Base-by-base conservation (phyloP, 2,797 vertebrate genomes). In the Hippocampus kuda region DNA sequence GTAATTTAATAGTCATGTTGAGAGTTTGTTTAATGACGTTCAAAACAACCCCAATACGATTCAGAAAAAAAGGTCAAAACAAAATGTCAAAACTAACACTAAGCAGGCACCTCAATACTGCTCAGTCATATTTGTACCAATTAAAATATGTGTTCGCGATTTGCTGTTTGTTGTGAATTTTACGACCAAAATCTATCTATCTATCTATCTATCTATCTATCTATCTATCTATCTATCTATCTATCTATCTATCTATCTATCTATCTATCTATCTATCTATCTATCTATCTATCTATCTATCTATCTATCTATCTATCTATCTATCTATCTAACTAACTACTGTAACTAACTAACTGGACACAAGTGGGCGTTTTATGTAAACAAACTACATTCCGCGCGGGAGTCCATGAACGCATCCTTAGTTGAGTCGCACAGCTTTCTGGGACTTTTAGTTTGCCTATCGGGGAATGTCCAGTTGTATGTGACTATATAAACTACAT, bases 361-460 rank as follows among this genome's bases (percentile, higher is more conserved):
- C 5, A 34, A 56, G 22, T 56, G 54, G 54, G 54, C n/a, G 22
- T 11, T 56, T 11, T 56, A 4, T 20, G 18, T 18, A 20, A 16
- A 27, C 5, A 27, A 20, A 20, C 6, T 5, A 2, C 57, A 30
- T 26, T 27, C 1, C 16, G 16, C 8, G 27, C 57, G 15, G 18
- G 59, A 34, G 27, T 38, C 30, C 24, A 0, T 70, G 62, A 82
- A 81, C 2, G 24, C 70, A 68, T 66, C 65, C 3, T 38, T 30
- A 2, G 5, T 24, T 64, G 24, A 6, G 3, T 24, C 27, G 69
- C 75, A 38, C 0, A 62, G 83, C 68, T 75, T 59, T 75, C 1
- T 85, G 89, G 88, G 75, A 54, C 0, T 73, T 87, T 78, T 1
- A 60, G 90, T 89, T 70, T 9, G 0, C 0, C 2, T 30, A 0